Evolutionary conservation across 2,888 invertebrate genomes (phyloP), one percentile per base, ranked within the genome.

Genomic region (Germaria angustata): DNA sequence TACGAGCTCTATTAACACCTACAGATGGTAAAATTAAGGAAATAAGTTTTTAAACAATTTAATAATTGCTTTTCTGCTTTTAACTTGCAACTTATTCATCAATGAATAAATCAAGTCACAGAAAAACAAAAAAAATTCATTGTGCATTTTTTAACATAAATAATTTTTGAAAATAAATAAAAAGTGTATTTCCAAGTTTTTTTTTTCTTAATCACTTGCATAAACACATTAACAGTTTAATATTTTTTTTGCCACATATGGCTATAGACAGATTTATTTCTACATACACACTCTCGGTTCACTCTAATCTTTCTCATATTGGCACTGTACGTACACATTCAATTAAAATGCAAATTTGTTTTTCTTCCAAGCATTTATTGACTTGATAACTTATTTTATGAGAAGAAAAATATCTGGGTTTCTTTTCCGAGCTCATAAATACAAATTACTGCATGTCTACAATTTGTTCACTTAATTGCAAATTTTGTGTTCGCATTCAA

Each of bases 261-360:
- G 36, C 44, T 63, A 36, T 28, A 71, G 49, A 65, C 71, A 65
- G 22, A 65, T 66, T 72, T 34, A 22, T 46, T 36, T 7, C 9
- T 4, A 34, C 2, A 39, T 11, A n/a, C n/a, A n/a, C n/a, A 41
- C 17, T 24, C 53, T 69, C 22, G 24, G 24, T 32, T 46, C 17
- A 65, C 34, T 15, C 63, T 20, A 4, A 39, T 39, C 4, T 44
- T 51, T 59, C 22, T 20, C 11, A n/a, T 28, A 39, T 53, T 39
- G 49, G 7, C 8, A 63, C 61, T 20, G 36, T 11, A 53, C 17
- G 36, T 11, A 53, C 68, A 63, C 73, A 78, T 81, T 81, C 81
- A 81, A 81, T 81, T 81, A 81, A 78, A 78, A 81, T 81, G 81
- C 78, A 69, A 81, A 81, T 81, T 36, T 63, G 49, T 57, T 49